Percentiles rank a stretch among this genome's conserved stretches.
These are phyloP conservation scores for Delphinus delphis DNA, from an alignment of 2,113 vertebrate species.

Conservation along the genomic window DNA sequence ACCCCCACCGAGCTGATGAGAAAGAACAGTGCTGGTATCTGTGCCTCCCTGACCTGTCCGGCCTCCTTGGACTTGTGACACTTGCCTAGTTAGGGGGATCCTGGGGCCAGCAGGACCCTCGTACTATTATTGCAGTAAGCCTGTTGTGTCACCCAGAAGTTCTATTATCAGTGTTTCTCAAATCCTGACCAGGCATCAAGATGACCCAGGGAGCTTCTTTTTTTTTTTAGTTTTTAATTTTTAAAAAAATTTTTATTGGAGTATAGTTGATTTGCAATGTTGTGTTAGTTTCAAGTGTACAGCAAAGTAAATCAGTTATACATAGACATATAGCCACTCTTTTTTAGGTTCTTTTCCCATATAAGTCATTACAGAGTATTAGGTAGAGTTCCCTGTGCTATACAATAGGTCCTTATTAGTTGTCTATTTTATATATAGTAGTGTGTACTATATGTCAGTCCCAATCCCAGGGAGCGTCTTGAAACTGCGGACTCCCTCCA, in stretches of 20 bases:
- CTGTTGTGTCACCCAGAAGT: not conserved
- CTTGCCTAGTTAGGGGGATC: not conserved
- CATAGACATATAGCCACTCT: too few species aligned
- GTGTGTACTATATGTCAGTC: too few species aligned
- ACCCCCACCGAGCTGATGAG: not conserved
- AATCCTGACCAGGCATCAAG: not conserved
- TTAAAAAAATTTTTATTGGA: too few species aligned
- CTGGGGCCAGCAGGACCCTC: not conserved
- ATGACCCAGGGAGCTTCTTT: not conserved
- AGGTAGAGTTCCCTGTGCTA: too few species aligned
- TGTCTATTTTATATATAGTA: too few species aligned
- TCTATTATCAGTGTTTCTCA: not conserved
- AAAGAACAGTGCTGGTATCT: not conserved
- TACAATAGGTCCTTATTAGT: too few species aligned
- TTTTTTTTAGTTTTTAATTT: too few species aligned
- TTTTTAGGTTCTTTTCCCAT: too few species aligned
- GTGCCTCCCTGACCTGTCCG: not conserved
- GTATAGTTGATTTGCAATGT: too few species aligned
- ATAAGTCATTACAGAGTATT: too few species aligned
- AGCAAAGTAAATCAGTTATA: too few species aligned
- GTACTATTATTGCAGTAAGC: not conserved
- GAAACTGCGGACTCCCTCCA: not conserved
- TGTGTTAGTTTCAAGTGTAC: too few species aligned
- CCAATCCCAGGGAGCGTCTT: not conserved
- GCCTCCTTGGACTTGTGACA: not conserved